Percentiles rank a stretch among this genome's conserved stretches.
Evolutionary conservation across 2,797 vertebrate species (phyloP).

Genomic region (Darevskia mixta): DNA sequence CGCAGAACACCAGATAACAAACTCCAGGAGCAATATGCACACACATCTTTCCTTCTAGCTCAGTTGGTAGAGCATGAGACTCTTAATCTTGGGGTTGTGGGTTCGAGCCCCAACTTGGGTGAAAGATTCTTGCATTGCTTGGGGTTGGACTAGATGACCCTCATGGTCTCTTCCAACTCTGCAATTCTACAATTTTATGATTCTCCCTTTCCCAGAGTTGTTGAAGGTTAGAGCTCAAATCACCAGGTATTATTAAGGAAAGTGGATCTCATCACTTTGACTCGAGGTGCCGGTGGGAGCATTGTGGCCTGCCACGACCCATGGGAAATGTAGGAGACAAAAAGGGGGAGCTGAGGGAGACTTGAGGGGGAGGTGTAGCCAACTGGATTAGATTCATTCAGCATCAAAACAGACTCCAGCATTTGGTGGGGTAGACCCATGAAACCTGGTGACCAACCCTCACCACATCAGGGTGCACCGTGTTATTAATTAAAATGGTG

Average conservation of each 20-base stretch:
- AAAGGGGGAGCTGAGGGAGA: background rate
- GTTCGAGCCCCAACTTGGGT: background rate
- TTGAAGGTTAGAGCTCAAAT: background rate
- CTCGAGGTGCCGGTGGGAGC: background rate
- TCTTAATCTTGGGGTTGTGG: background rate
- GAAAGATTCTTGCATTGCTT: background rate
- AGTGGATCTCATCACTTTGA: too few species aligned
- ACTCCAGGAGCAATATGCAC: too few species aligned
- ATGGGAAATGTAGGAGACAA: background rate
- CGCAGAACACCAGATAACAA: background rate
- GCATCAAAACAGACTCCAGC: background rate
- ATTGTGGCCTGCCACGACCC: background rate
- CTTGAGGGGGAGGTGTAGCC: background rate
- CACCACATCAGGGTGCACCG: too few species aligned
- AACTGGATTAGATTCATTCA: background rate
- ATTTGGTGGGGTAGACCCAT: background rate
- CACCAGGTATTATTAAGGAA: background rate
- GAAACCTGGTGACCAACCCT: background rate
- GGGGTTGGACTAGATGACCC: too few species aligned
- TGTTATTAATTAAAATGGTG: too few species aligned
- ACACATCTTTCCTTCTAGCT: too few species aligned
- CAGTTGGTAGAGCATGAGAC: background rate
- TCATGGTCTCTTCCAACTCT: too few species aligned
- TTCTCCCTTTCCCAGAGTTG: background rate
- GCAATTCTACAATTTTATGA: too few species aligned